Conservation (phyloP, 1,140 invertebrate species). For the Pristionchus pacificus region DNA sequence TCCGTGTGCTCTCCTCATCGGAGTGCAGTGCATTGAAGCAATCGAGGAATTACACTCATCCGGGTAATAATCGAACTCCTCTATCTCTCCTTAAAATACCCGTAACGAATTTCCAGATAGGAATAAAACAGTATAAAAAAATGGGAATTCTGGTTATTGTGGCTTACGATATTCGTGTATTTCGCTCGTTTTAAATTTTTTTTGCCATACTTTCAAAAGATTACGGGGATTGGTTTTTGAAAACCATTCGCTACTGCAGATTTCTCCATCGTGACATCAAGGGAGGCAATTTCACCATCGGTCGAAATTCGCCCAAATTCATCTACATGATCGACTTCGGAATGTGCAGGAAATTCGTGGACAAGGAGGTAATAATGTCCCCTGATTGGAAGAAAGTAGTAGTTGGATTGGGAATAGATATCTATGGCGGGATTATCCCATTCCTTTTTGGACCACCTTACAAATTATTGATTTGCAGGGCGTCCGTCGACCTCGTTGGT, state of each 20-base stretch:
- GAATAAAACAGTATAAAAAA: no score
- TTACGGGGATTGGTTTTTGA: background rate
- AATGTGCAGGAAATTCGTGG: background rate
- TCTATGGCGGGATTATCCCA: no score
- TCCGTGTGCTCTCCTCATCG: background rate
- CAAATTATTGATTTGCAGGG: no score
- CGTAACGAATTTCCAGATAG: no score
- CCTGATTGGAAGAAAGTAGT: background rate
- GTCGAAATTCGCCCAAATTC: background rate
- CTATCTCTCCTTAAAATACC: no score
- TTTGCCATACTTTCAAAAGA: no score
- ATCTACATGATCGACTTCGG: background rate
- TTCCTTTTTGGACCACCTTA: no score
- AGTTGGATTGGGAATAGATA: no score
- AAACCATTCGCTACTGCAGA: background rate
- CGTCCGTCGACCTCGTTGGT: background rate
- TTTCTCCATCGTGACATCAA: background rate
- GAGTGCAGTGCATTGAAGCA: background rate
- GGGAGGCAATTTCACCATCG: background rate
- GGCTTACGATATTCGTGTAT: no score
- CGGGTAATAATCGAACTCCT: no score
- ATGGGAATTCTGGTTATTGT: no score
- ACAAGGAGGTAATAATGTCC: background rate
- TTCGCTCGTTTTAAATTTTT: no score
- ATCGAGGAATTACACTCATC: background rate